Evolutionary conservation across 1,140 invertebrate genomes (phyloP).

Genomic region (Neodiprion virginianus): DNA sequence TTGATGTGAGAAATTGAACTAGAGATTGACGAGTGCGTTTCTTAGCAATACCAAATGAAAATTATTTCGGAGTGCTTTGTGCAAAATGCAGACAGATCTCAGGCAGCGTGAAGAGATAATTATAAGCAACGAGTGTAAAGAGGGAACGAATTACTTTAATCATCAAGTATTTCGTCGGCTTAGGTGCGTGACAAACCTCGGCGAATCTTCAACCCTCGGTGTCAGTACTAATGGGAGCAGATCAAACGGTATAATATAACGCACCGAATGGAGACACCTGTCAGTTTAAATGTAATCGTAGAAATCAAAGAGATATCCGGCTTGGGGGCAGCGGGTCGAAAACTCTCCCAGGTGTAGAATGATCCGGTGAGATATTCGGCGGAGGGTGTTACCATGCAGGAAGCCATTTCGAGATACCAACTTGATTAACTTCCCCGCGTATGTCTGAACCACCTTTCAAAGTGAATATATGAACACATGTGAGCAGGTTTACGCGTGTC

Average conservation of each 20-base stretch:
- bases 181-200: background rate
- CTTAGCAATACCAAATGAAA: no score
- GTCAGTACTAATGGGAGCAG: no score
- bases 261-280: background rate
- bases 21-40: no score
- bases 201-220: background rate
- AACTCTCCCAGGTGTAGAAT: background rate
- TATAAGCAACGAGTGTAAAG: background rate
- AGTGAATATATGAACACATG: no score
- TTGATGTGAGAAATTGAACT: no score
- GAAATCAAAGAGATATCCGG: background rate
- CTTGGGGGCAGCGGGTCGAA: background rate
- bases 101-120: background rate
- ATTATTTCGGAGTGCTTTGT: no score
- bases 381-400: conserved; percentile 4
- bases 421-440: background rate
- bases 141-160: background rate
- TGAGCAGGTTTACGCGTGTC: no score
- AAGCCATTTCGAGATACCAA: conserved; percentile 3
- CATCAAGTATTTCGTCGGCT: background rate
- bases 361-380: background rate
- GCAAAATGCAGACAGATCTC: background rate
- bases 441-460: background rate
- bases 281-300: conserved; percentile 7
- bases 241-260: background rate